Evolutionary conservation across 1,140 invertebrate species (phyloP), one percentile per base, ranked within the genome.

Genomic region (Eupeodes corollae): DNA sequence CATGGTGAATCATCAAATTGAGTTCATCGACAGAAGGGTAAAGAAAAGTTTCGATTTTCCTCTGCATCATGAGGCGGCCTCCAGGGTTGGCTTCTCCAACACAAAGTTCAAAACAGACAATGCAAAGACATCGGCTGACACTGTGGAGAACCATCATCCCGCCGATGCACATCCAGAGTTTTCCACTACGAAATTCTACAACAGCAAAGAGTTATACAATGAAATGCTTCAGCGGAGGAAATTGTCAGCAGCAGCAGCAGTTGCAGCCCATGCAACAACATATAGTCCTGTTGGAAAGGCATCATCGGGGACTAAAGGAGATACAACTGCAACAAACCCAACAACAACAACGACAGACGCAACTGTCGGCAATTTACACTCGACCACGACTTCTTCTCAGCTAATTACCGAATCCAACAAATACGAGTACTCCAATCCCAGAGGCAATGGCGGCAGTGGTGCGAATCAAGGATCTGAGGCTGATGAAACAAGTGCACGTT

Each of bases 161-260:
- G 41, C 44, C 9, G 52, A 56, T 31, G 30, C 52, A 21, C 63
- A 66, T 52, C 65, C 65, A 5, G 64, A 67, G 37, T 67, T 67
- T 42, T 67, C 64, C 12, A 67, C 65, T 42, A 67, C 65, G 30
- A 67, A 67, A 53, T 67, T 67, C 46, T 67, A 67, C 51, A 67
- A 67, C 47, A 67, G 64, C 55, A 63, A 65, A 49, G 64, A 67
- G 51, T 49, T 67, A 45, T 67, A 67, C 54, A 67, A 64, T 53
- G 64, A 67, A 53, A 67, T 67, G 64, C 51, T 67, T 52, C 51
- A 58, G 50, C 56, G 52, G 42, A 66, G 63, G 50, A 26, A 8
- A 26, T 5, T 26, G 8, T 26, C 21, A 5, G 21, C 21, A 5
- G 21, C 21, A 5, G 21, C 21, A 5, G 21, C 21, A 5, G 21